Evolutionary conservation across 2,888 invertebrate species (phyloP).

Genomic region (Temnothorax ravouxi): DNA sequence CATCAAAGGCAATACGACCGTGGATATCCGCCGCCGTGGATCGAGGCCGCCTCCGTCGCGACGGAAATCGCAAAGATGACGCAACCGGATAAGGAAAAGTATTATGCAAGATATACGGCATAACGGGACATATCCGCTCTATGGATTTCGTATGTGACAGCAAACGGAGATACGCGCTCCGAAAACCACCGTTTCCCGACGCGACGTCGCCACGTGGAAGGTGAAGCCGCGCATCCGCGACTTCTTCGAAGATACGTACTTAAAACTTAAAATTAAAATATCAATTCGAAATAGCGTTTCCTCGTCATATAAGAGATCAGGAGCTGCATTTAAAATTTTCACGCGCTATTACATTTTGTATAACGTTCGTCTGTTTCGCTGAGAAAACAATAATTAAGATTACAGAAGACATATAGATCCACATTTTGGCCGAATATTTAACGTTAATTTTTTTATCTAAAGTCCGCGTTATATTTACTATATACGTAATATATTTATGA

Average conservation of each 20-base stretch:
- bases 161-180: constrained; percentile 24
- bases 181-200: neutral
- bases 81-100: constrained; percentile 54
- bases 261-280: constrained; percentile 41
- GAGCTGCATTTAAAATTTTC: neutral
- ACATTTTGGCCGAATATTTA: neutral
- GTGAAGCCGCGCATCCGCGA: neutral
- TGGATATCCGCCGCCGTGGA: constrained; percentile 47
- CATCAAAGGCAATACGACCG: constrained; percentile 59
- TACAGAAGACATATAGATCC: neutral
- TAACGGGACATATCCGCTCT: constrained; percentile 57
- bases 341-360: neutral
- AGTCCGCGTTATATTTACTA: neutral
- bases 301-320: neutral
- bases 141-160: constrained; percentile 48
- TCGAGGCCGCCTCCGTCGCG: constrained; percentile 27
- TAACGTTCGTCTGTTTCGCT: neutral
- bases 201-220: constrained; percentile 21
- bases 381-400: neutral
- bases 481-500: neutral
- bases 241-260: constrained; percentile 2
- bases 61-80: constrained; percentile 54
- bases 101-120: constrained; percentile 56
- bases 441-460: neutral
- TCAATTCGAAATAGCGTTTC: neutral